Evolutionary conservation across 2,797 vertebrate species (phyloP), one percentile per base, ranked within the genome.

Genomic region (Mormyrus proboscirostris): DNA sequence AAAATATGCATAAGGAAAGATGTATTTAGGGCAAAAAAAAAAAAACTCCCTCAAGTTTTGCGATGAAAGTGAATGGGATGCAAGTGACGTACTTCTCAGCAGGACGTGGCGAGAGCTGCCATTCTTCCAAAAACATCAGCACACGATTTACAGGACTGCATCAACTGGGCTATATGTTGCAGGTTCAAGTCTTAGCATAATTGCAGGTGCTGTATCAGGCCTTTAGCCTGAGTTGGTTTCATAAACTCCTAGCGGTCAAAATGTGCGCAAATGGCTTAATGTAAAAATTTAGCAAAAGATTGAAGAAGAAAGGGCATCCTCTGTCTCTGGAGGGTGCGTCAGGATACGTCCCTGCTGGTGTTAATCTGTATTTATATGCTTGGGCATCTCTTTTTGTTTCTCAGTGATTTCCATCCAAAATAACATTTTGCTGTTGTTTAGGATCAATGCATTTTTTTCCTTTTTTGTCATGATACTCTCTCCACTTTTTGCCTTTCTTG

Each of bases 1-100:
- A 89, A 86, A 41, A 38, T 89, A 82, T 79, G 88, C 51, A 50
- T 51, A 59, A 85, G 65, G 25, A 51, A 76, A 53, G 62, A 76
- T 88, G 22, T 69, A 82, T 82, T 88, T 57, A 88, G 88, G 16
- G n/a, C 73, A 88, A 53, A 50, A 79, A 33, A 33, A 33, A 33
- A 33, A 22, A 69, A 22, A 22, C n/a, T 41, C 73, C 88, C 29
- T 55, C 50, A 82, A 82, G 73, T 38, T 82, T 88, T 76, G n/a
- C 7, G 29, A 25, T 76, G 33, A 88, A 79, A 82, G 51, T 53
- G 12, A 33, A 83, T 12, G 44, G 4, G 44, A 22, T 83, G 79
- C 47, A n/a, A 83, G 19, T 49, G 88, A 79, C 19, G 41, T n/a
- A 3, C 29, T 19, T 25, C 29, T 82, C 49, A n/a, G 7, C 2